These are phyloP conservation scores for Chaunax sp. DNA, from an alignment of 2,797 vertebrate species.

Conservation along the genomic window DNA sequence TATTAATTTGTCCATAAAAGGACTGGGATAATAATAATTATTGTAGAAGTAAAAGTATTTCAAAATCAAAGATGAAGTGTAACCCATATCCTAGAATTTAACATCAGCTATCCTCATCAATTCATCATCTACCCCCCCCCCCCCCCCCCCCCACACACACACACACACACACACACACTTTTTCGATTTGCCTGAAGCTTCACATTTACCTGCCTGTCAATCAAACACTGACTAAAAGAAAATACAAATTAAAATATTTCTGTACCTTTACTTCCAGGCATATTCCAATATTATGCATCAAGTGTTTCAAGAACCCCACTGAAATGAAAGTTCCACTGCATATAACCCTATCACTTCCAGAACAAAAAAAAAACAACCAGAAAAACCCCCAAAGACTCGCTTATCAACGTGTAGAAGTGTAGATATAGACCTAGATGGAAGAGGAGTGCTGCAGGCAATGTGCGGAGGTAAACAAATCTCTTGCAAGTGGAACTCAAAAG, in stretches of 20 bases:
- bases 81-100: no score
- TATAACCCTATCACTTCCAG: slow-evolving; percentile 50
- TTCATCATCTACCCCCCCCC: background rate
- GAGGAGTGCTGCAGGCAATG: slow-evolving; percentile 56
- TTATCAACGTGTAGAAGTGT: slow-evolving; percentile 54
- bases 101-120: no score
- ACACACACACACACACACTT: background rate
- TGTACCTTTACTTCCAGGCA: slow-evolving; percentile 60
- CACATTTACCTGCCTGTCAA: slow-evolving; percentile 67
- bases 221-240: slow-evolving; percentile 43
- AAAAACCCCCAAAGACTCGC: slow-evolving; percentile 27
- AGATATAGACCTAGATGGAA: slow-evolving; percentile 55
- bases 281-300: slow-evolving; percentile 48
- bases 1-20: no score
- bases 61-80: no score
- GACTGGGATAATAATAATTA: no score
- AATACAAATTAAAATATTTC: slow-evolving; percentile 59
- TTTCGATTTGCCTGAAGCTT: slow-evolving; percentile 51
- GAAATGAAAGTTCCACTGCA: slow-evolving; percentile 44
- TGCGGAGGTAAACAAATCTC: slow-evolving; percentile 63
- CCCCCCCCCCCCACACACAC: background rate
- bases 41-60: no score
- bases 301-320: slow-evolving; percentile 47
- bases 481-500: slow-evolving; percentile 58
- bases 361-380: slow-evolving; percentile 22